phyloP scores from a whole-genome alignment of 2,797 vertebrate genomes.

The Scolopax bukidnonensis region DNA sequence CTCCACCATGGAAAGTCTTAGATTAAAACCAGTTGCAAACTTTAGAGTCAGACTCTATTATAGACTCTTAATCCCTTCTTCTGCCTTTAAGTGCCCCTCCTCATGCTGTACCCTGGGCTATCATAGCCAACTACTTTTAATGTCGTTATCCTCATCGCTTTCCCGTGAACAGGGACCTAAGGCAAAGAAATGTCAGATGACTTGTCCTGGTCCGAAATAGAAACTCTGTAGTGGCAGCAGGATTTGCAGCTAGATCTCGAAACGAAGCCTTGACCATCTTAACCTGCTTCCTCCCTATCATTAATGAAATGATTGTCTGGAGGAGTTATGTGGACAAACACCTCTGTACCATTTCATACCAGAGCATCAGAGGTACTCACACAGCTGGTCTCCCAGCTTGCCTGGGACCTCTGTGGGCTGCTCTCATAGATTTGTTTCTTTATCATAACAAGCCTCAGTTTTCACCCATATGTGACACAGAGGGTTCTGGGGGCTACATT shows the following conservation, averaged over 20 bases:
- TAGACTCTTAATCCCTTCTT: neutral
- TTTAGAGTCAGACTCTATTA: neutral
- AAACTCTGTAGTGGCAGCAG: neutral
- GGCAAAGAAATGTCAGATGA: neutral
- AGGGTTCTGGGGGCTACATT: neutral
- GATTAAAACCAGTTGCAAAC: constrained; percentile 19
- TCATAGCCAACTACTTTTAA: neutral
- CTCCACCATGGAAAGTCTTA: neutral
- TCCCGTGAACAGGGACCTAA: neutral
- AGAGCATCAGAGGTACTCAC: neutral
- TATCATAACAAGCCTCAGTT: neutral
- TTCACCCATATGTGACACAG: neutral
- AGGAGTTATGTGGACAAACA: neutral
- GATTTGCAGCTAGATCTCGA: neutral
- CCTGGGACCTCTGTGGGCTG: neutral
- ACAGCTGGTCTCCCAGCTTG: neutral
- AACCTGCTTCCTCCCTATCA: neutral
- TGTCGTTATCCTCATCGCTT: neutral
- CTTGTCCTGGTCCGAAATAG: neutral
- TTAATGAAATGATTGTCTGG: neutral
- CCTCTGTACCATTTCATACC: neutral
- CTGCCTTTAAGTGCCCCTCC: neutral
- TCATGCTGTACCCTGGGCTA: neutral
- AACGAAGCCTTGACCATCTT: neutral
- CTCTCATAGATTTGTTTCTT: neutral